phyloP scores from a whole-genome alignment of 2,888 invertebrate species.

The Mechanitis messenoides region DNA sequence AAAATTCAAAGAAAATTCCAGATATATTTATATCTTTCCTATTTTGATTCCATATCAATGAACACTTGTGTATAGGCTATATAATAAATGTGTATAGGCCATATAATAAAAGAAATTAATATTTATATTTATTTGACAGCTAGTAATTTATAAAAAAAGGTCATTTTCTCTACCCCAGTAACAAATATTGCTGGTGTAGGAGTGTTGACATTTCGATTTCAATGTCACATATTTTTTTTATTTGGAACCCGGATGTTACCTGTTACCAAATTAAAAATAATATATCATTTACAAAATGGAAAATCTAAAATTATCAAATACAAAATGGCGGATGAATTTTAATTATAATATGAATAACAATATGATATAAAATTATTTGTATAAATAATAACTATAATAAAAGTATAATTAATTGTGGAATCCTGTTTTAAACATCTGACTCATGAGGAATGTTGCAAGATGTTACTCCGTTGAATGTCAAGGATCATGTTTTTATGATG shows the following conservation, averaged over 20 bases:
- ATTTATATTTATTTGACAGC: too few relatives aligned
- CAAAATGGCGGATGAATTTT: background rate
- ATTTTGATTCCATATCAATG: too few relatives aligned
- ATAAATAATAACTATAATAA: too few relatives aligned
- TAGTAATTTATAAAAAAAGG: too few relatives aligned
- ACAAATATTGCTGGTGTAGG: constrained; percentile 29
- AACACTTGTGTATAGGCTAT: too few relatives aligned
- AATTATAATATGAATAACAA: too few relatives aligned
- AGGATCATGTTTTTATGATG: constrained; percentile 11
- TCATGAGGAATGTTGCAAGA: constrained; percentile 16
- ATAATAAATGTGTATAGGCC: too few relatives aligned
- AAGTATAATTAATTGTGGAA: constrained; percentile 8
- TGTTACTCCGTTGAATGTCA: constrained; percentile 16
- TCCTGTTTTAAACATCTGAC: constrained; percentile 21
- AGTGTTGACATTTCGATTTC: constrained; percentile 64
- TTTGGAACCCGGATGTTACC: constrained; percentile 20
- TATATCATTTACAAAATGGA: background rate
- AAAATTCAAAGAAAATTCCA: too few relatives aligned
- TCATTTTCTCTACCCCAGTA: background rate
- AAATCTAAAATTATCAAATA: background rate
- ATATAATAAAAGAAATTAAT: too few relatives aligned
- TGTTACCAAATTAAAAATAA: background rate
- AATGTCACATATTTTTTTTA: constrained; percentile 38
- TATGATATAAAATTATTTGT: too few relatives aligned
- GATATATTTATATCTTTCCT: too few relatives aligned